Conservation (phyloP, 2,888 invertebrate species). For the Teinopalpus imperialis region DNA sequence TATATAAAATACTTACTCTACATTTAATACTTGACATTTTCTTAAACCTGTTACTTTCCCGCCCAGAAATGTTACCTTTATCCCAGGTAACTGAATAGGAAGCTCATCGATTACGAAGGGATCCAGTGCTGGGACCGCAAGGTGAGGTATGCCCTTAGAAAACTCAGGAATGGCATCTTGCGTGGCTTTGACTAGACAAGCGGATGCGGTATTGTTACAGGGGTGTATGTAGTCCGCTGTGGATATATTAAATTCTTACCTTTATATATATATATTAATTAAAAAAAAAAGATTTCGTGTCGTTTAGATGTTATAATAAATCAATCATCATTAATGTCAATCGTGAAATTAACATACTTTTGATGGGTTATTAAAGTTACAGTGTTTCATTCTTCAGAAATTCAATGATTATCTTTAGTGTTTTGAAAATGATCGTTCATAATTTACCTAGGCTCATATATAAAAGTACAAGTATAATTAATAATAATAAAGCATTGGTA, state of each 20-base stretch:
- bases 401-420: too few relatives aligned
- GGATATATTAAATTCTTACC: constrained; percentile 29
- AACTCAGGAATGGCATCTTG: constrained; percentile 70
- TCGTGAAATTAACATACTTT: too few relatives aligned
- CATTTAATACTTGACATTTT: constrained; percentile 70
- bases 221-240: constrained; percentile 72
- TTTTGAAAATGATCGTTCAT: too few relatives aligned
- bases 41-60: constrained; percentile 69
- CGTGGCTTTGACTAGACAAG: constrained; percentile 65
- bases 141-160: constrained; percentile 61
- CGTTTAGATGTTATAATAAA: too few relatives aligned
- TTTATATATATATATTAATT: too few relatives aligned
- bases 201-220: constrained; percentile 66
- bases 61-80: constrained; percentile 69
- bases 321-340: too few relatives aligned
- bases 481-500: too few relatives aligned
- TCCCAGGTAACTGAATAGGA: constrained; percentile 72
- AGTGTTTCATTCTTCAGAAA: too few relatives aligned
- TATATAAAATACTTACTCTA: constrained; percentile 77
- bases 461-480: too few relatives aligned
- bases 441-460: too few relatives aligned
- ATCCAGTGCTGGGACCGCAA: constrained; percentile 67
- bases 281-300: too few relatives aligned
- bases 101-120: constrained; percentile 69
- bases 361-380: too few relatives aligned